Evolutionary conservation across 2,888 invertebrate genomes (phyloP), one percentile per base, ranked within the genome.

Genomic region (Melikaiella ostensackeni): DNA sequence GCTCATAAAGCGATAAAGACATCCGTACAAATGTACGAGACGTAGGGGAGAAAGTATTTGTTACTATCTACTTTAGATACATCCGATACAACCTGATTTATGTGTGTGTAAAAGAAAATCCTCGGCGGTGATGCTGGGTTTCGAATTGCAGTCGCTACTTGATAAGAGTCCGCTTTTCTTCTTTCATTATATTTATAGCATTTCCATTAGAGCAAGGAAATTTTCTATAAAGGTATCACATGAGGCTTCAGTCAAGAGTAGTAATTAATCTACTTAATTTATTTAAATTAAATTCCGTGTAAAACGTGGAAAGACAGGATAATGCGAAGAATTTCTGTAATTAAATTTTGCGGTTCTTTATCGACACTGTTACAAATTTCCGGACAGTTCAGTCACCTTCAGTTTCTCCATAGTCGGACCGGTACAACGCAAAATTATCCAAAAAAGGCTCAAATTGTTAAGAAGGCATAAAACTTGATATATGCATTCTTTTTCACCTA

Each of bases 1-100:
- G 75, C 85, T 86, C 89, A 83, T 88, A 88, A 88, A 87, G 81
- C 85, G 88, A 87, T 88, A 88, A 89, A 89, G 89, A 86, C 88
- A 86, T 87, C 83, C 82, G 84, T 86, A 86, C 81, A 86, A 86
- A 86, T 85, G 85, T 84, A 83, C 77, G 16, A 21, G 50, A 73
- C 46, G 30, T 24, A 24, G 35, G 35, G 57, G 13, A 57, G 19
- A 74, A 59, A 74, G 74, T 19, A 35, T 57, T 74, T 16, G 38
- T 74, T 74, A 35, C 55, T 19, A 27, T 19, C 63, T 42, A 30
- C 24, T 24, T 42, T 21, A 35, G 35, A 64, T 27, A 33, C n/a
- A 57, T 74, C 74, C 24, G 11, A 64, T 64, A 16, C 24, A 35
- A 38, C 55, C 74, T 73, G 55, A 73, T 55, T 35, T 63, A 63